These are phyloP conservation scores for Equus quagga DNA, from an alignment of 2,113 vertebrate genomes.

Conservation along the genomic window DNA sequence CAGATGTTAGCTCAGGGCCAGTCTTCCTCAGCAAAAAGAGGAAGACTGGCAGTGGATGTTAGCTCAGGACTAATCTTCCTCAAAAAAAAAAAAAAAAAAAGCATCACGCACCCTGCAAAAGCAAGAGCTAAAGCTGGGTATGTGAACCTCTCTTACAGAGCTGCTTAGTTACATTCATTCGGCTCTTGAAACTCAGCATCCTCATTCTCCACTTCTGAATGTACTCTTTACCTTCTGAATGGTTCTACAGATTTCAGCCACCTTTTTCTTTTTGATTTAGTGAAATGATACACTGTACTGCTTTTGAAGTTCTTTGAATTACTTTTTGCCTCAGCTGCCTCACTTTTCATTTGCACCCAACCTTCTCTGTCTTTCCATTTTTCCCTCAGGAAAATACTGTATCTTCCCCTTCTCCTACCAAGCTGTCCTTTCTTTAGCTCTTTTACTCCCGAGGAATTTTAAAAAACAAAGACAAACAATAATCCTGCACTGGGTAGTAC, in stretches of 20 bases:
- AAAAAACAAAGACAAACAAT: neutral
- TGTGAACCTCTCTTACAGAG: neutral
- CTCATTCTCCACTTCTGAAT: neutral
- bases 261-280: neutral
- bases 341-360: neutral
- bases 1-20: too few species aligned
- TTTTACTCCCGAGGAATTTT: neutral
- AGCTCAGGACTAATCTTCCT: too few species aligned
- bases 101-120: neutral
- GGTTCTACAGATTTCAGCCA: neutral
- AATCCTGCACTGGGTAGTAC: neutral
- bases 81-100: too few species aligned
- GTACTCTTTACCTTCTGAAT: neutral
- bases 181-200: neutral
- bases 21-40: too few species aligned
- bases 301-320: neutral
- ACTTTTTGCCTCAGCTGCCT: slow-evolving; percentile 1
- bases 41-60: too few species aligned
- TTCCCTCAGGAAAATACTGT: neutral
- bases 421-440: neutral
- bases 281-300: neutral
- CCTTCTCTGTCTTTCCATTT: neutral
- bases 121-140: neutral
- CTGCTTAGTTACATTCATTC: neutral
- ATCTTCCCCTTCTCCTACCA: neutral